Evolutionary conservation across 2,113 vertebrate genomes (phyloP).

Genomic region (Lycaon pictus): DNA sequence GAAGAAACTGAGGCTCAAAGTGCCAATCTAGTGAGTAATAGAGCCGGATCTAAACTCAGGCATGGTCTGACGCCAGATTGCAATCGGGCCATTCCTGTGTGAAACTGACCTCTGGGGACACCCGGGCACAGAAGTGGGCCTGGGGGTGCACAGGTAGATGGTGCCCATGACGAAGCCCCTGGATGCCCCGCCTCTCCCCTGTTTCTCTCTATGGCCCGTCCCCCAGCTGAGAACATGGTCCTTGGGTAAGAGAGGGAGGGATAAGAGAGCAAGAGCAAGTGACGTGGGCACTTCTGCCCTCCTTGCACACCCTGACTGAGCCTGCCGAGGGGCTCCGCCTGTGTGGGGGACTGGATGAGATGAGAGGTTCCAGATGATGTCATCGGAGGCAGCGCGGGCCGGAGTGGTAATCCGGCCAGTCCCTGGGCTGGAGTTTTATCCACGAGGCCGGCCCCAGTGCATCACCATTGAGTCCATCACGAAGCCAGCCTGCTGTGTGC

Average conservation of each 20-base stretch:
- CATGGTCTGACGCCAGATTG: neutral
- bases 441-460: neutral
- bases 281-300: neutral
- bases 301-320: neutral
- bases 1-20: conserved; percentile 10
- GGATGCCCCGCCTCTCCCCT: accelerated
- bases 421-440: neutral
- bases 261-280: neutral
- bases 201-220: neutral
- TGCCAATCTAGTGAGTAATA: neutral
- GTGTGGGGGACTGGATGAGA: neutral
- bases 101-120: neutral
- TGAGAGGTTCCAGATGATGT: neutral
- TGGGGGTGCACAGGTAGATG: neutral
- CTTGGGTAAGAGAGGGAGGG: neutral
- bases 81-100: neutral
- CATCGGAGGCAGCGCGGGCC: neutral
- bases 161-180: neutral
- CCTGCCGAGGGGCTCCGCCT: neutral
- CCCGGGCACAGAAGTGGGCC: neutral
- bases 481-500: neutral
- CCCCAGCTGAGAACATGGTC: neutral
- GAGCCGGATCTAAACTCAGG: neutral
- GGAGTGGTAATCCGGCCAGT: neutral
- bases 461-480: neutral